phyloP scores from a whole-genome alignment of 1,140 invertebrate genomes.

The Drosophila novamexicana region DNA sequence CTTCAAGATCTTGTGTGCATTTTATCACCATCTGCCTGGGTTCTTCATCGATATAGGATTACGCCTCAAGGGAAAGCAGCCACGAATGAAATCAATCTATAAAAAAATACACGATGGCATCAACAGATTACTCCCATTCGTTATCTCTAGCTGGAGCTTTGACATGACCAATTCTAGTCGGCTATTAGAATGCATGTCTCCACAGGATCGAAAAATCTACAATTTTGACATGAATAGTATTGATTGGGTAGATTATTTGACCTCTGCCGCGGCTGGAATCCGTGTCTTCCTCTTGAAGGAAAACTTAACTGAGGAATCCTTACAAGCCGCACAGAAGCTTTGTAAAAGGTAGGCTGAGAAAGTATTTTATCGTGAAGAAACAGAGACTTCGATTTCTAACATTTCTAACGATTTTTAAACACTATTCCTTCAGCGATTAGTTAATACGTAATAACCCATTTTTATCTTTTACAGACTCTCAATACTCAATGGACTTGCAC shows the following conservation, averaged over 20 bases:
- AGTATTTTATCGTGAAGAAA: too few species aligned
- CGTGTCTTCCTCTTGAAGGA: slow-evolving; percentile 89
- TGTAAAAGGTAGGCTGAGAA: slow-evolving; percentile 27
- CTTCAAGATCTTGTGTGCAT: slow-evolving; percentile 83
- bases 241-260: slow-evolving; percentile 87
- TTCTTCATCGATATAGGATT: slow-evolving; percentile 85
- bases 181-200: slow-evolving; percentile 86
- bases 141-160: slow-evolving; percentile 88
- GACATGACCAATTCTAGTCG: slow-evolving; percentile 87
- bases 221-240: slow-evolving; percentile 88
- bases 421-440: too few species aligned
- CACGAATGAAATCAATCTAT: slow-evolving; percentile 87
- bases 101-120: slow-evolving; percentile 89
- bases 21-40: slow-evolving; percentile 87
- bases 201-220: slow-evolving; percentile 87
- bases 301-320: slow-evolving; percentile 85
- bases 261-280: slow-evolving; percentile 87
- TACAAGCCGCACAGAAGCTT: slow-evolving; percentile 78
- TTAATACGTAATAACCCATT: not conserved
- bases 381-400: too few species aligned
- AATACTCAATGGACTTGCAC: not conserved
- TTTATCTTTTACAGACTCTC: not conserved
- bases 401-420: not conserved
- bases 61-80: slow-evolving; percentile 79
- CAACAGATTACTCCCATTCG: slow-evolving; percentile 89